Base-by-base conservation (phyloP, 2,888 invertebrate genomes). In the Tetranychus piercei region DNA sequence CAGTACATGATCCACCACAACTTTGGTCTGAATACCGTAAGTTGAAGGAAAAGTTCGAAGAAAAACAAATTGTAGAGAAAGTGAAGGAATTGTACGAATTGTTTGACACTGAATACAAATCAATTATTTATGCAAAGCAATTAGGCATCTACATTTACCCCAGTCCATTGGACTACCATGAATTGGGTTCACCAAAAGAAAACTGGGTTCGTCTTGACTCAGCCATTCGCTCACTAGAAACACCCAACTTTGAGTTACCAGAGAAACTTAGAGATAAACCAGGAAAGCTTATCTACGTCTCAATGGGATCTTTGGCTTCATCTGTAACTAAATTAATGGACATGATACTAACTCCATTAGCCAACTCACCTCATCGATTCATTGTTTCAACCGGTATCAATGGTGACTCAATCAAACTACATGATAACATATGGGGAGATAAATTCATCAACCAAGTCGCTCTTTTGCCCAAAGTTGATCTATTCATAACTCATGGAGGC, bases 231-330 rank as follows among this genome's bases (percentile, higher is more conserved):
- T 15, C 6, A 43, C 6, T 15, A 8, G 1, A 22, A 1, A 55
- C 6, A 20, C 15, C 34, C 7, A 1, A 18, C 2, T 74, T 74
- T 34, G 71, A 44, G 43, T 69, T 74, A 15, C 74, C 74, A 8
- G 7, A 55, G 15, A 45, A 74, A n/a, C 43, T 74, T 7, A 55
- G 4, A n/a, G 64, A 44, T n/a, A 70, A n/a, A 74, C 11, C 55
- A 3, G 74, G 74, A 22, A 70, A 74, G 9, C 45, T 74, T 1
- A 18, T 74, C 1, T 74, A 69, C n/a, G 43, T 74, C 6, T 74
- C 74, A 70, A 74, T 74, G 74, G 74, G 74, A 67, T 69, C 74
- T 1, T 3, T 74, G 44, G 43, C 43, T 44, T 71, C 45, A 7
- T 15, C 70, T 23, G 71, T 67, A 6, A 5, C 67, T 1, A 20